These are phyloP conservation scores for Ceyx melanurus DNA, from an alignment of 2,113 vertebrate genomes.

Conservation along the genomic window DNA sequence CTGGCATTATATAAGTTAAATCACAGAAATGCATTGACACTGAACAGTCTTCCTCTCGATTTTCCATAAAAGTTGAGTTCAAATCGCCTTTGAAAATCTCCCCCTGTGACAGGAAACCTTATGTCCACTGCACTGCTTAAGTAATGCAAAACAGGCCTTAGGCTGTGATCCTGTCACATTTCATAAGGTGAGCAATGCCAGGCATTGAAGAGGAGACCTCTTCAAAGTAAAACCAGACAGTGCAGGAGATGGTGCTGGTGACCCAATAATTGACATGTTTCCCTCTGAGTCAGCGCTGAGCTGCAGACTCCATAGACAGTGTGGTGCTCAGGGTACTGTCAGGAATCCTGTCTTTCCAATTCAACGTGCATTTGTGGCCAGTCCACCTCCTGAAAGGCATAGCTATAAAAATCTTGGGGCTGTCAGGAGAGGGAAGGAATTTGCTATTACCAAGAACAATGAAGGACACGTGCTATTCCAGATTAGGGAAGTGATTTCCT, in stretches of 20 bases:
- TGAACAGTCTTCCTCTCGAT: neutral
- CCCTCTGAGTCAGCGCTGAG: neutral
- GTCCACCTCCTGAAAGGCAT: neutral
- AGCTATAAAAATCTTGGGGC: neutral
- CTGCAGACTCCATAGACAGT: neutral
- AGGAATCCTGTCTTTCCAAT: neutral
- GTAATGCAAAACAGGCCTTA: slow-evolving; percentile 25
- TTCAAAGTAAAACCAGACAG: slow-evolving; percentile 3
- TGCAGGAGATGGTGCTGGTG: neutral
- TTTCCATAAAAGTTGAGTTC: neutral
- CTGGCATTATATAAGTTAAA: neutral
- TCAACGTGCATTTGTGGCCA: neutral
- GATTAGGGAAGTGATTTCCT: neutral
- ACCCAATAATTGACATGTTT: neutral
- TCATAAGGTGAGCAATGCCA: slow-evolving; percentile 17
- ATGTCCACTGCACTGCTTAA: neutral
- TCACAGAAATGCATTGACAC: neutral
- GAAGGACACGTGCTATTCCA: neutral
- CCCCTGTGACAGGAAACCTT: neutral
- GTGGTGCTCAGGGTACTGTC: neutral
- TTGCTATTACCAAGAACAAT: neutral
- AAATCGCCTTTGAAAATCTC: slow-evolving; percentile 25
- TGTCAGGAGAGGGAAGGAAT: neutral
- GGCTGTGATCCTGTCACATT: slow-evolving; percentile 23
- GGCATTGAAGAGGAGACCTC: neutral